A percentile compares a stretch with the other conserved stretches of the same genome.
These are phyloP conservation scores for Drymodes brunneopygia DNA, from an alignment of 2,113 vertebrate species.

Conservation along the genomic window DNA sequence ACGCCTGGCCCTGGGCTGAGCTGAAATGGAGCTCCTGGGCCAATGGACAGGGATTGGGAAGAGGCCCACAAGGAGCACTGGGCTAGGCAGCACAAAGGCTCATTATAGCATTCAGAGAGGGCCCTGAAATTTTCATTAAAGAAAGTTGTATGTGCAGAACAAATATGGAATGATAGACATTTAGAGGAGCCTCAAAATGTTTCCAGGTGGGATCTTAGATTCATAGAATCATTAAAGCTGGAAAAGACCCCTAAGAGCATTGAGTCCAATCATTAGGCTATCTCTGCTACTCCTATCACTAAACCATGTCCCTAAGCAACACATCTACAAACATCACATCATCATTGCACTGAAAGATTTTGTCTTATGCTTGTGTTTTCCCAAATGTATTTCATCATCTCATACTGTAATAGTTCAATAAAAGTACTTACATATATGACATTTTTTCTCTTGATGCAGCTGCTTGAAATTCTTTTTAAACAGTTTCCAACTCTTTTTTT, in stretches of 20 bases:
- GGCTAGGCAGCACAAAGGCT: not conserved
- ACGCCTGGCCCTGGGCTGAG: not conserved
- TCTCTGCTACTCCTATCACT: not conserved
- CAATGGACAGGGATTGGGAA: not conserved
- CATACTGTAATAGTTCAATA: not conserved
- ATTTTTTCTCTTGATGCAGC: not conserved
- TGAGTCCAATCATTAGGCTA: not conserved
- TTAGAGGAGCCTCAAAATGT: not conserved
- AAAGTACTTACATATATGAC: not conserved
- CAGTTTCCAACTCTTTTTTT: not conserved
- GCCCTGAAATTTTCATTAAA: not conserved
- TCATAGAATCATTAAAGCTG: not conserved
- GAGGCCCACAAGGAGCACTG: rapidly evolving
- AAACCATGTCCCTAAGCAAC: not conserved
- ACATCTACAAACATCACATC: not conserved
- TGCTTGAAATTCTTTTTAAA: not conserved
- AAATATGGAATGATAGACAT: not conserved
- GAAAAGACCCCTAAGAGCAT: not conserved
- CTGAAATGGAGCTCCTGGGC: not conserved
- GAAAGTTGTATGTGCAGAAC: not conserved
- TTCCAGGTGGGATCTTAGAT: not conserved
- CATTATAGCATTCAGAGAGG: not conserved
- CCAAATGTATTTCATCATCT: not conserved
- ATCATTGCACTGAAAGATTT: not conserved
- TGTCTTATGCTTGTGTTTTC: not conserved